A percentile compares a stretch with the other conserved stretches of the same genome.
Conservation (phyloP, 2,113 vertebrate genomes). For the Corythornis cristatus region DNA sequence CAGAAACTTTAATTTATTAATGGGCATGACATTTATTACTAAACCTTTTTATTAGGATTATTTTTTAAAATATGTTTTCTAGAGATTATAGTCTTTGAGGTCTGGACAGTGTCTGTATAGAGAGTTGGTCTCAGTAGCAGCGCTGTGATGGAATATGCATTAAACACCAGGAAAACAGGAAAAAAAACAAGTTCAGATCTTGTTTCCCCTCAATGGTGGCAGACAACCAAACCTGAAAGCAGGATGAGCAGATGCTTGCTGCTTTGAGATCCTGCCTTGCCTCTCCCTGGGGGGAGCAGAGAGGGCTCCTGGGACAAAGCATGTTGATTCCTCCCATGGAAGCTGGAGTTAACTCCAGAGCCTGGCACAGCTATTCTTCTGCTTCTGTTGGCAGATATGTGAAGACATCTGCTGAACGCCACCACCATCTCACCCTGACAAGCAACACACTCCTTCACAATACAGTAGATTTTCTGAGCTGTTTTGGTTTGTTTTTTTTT, state of each 20-base stretch:
- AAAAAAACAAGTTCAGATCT: background rate
- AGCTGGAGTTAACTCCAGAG: background rate
- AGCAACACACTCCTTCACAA: background rate
- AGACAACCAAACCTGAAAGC: background rate
- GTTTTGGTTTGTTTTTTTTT: background rate
- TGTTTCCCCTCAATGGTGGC: background rate
- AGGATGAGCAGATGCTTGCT: background rate
- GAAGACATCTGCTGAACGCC: background rate
- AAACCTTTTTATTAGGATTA: background rate
- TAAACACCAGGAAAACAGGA: background rate
- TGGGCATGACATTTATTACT: background rate
- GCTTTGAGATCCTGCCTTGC: accelerated
- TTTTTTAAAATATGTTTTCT: background rate
- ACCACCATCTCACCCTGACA: background rate
- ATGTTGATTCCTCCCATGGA: background rate
- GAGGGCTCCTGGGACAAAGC: background rate
- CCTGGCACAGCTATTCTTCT: background rate
- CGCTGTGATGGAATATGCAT: background rate
- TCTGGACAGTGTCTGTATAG: background rate
- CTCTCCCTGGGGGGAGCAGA: background rate
- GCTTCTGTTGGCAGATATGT: background rate
- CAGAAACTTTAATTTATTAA: background rate
- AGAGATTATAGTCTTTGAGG: background rate
- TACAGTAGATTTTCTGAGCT: background rate
- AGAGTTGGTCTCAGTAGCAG: background rate